Conservation (phyloP, 2,888 invertebrate species). For the Mesorhabditis belari region DNA sequence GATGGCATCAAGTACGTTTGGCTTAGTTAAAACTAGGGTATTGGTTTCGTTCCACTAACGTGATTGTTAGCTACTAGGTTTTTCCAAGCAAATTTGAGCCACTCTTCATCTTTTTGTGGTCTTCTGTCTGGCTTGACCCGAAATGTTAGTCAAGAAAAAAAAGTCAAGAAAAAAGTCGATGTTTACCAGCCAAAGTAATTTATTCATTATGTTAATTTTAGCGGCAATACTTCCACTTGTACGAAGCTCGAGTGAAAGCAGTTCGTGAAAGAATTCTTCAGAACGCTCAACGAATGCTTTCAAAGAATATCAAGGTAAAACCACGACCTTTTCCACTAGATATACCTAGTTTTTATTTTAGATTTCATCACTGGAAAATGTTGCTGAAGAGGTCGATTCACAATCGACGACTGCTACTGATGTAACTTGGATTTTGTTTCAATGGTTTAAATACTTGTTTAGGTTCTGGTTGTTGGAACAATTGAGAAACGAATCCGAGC, state of each 20-base stretch:
- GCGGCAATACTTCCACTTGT: constrained; percentile 23
- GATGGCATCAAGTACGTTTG: neutral
- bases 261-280: constrained; percentile 14
- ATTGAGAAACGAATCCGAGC: constrained; percentile 21
- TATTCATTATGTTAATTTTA: constrained; percentile 8
- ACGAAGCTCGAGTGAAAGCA: constrained; percentile 16
- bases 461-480: constrained; percentile 25
- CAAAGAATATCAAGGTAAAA: constrained; percentile 7
- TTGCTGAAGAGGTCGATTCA: neutral
- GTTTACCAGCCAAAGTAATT: too few relatives aligned
- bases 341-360: neutral
- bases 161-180: too few relatives aligned
- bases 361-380: neutral
- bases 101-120: too few relatives aligned
- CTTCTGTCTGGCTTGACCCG: too few relatives aligned
- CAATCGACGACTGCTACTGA: neutral
- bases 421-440: too few relatives aligned
- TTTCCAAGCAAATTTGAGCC: too few relatives aligned
- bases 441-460: too few relatives aligned
- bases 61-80: too few relatives aligned
- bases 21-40: neutral
- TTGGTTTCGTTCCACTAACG: too few relatives aligned
- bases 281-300: constrained; percentile 15
- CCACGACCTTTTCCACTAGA: neutral
- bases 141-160: too few relatives aligned